Percentiles rank a stretch among this genome's conserved stretches.
Evolutionary conservation across 2,888 invertebrate genomes (phyloP).

Genomic region (Sturmia bella): DNA sequence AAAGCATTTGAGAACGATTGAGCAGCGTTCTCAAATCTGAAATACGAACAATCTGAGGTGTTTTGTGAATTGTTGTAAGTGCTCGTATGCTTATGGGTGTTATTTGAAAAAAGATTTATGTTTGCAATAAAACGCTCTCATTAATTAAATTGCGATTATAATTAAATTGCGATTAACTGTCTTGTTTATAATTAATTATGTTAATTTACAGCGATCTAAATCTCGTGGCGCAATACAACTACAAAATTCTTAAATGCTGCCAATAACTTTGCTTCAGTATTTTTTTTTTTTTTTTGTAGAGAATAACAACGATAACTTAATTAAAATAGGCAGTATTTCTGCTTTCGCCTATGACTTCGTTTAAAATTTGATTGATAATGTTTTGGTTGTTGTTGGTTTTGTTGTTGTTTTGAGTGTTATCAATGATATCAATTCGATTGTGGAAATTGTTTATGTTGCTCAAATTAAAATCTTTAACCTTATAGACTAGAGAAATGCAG

Average conservation of each 20-base stretch:
- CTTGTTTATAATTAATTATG: conserved; percentile 67
- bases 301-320: conserved; percentile 31
- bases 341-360: conserved; percentile 20
- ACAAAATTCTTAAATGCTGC: conserved; percentile 9
- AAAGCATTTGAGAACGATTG: background rate
- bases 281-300: background rate
- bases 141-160: conserved; percentile 78
- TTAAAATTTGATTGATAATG: conserved; percentile 52
- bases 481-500: background rate
- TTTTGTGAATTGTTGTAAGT: conserved; percentile 18
- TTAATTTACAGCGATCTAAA: conserved; percentile 52
- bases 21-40: conserved; percentile 26
- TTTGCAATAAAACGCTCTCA: conserved; percentile 75
- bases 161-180: conserved; percentile 68
- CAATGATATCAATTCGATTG: conserved; percentile 55
- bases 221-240: background rate
- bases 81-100: conserved; percentile 41
- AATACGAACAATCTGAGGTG: conserved; percentile 49
- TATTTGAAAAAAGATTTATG: conserved; percentile 76
- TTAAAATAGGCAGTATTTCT: conserved; percentile 31
- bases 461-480: background rate
- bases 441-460: conserved; percentile 51
- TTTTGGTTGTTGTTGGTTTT: conserved; percentile 30
- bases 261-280: conserved; percentile 1
- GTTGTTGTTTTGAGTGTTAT: conserved; percentile 45